Conservation (phyloP, 2,797 vertebrate species). For the Mionectes olivaceus region DNA sequence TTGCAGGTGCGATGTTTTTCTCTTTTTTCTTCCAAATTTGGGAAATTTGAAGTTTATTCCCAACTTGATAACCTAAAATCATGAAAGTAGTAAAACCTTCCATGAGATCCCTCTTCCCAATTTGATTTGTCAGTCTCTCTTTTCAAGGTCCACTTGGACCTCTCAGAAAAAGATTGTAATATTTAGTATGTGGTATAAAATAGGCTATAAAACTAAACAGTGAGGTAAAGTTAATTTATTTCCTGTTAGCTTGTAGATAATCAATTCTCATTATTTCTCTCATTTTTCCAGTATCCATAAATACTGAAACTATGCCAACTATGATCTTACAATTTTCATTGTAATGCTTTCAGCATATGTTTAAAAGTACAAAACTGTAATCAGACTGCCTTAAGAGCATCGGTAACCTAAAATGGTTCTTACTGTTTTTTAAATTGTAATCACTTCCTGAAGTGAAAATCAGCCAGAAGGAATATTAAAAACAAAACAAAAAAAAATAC, state of each 20-base stretch:
- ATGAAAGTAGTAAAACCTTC: background rate
- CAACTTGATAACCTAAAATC: background rate
- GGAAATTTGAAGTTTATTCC: background rate
- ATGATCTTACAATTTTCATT: background rate
- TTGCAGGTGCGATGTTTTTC: background rate
- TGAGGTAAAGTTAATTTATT: background rate
- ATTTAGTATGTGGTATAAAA: background rate
- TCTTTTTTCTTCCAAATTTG: background rate
- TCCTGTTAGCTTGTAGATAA: background rate
- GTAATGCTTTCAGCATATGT: background rate
- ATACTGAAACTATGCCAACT: background rate
- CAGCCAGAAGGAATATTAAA: background rate
- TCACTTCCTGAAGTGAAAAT: background rate
- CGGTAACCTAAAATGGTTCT: background rate
- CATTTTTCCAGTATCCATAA: background rate
- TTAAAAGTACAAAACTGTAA: background rate
- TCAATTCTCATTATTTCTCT: background rate
- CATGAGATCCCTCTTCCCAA: background rate
- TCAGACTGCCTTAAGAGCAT: background rate
- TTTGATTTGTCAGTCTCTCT: background rate
- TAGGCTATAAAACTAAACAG: background rate
- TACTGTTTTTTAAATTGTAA: background rate
- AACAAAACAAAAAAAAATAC: background rate
- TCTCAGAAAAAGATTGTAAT: background rate
- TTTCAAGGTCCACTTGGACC: background rate